These are phyloP conservation scores for Cataglyphis rosenhaueri DNA, from an alignment of 2,888 invertebrate genomes.

Conservation along the genomic window DNA sequence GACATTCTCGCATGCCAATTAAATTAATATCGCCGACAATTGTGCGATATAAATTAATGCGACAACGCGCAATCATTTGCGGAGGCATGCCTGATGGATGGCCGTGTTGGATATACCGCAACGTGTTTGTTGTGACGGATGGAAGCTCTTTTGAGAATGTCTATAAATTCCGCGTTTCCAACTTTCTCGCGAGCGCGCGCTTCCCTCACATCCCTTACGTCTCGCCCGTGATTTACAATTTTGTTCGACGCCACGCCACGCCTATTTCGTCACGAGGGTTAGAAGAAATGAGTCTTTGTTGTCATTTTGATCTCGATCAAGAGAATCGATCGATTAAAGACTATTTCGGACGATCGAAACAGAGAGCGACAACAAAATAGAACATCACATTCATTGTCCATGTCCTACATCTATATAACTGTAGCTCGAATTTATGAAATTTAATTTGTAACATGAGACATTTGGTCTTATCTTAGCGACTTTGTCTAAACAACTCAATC, in stretches of 20 bases:
- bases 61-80: slow-evolving; percentile 43
- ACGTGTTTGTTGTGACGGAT: slow-evolving; percentile 81
- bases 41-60: slow-evolving; percentile 54
- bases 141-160: slow-evolving; percentile 71
- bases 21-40: slow-evolving; percentile 3
- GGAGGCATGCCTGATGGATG: slow-evolving; percentile 72
- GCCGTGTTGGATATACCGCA: slow-evolving; percentile 64
- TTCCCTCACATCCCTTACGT: background rate
- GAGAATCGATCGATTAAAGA: background rate
- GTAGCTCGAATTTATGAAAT: background rate
- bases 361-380: background rate
- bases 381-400: background rate
- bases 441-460: background rate
- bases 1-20: background rate
- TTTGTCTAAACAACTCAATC: slow-evolving; percentile 42
- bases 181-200: slow-evolving; percentile 54
- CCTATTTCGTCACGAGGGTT: slow-evolving; percentile 50
- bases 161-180: slow-evolving; percentile 76
- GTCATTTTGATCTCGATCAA: background rate
- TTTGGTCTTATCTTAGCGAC: background rate
- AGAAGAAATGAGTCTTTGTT: slow-evolving; percentile 25
- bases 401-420: background rate
- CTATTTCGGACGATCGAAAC: background rate
- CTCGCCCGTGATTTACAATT: slow-evolving; percentile 65
- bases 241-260: slow-evolving; percentile 58